Conservation (phyloP, 2,888 invertebrate species). For the Phyllotreta striolata region DNA sequence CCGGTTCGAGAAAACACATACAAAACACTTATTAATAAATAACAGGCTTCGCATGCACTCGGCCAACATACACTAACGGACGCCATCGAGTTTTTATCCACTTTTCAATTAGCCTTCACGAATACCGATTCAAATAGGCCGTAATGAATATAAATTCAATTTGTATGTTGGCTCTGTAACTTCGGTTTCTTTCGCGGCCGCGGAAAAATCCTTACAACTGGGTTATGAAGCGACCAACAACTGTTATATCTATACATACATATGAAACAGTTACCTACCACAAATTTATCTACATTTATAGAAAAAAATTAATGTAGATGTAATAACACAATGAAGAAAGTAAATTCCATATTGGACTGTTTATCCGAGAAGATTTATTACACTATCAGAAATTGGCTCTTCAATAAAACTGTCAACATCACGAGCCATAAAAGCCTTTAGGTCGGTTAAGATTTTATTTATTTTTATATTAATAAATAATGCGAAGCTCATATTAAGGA, state of each 20-base stretch:
- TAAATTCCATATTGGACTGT: no score
- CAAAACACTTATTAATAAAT: slow-evolving; percentile 45
- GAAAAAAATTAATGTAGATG: not conserved
- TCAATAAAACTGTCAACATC: slow-evolving; percentile 46
- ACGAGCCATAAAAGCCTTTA: slow-evolving; percentile 41
- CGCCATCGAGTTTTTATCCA: slow-evolving; percentile 48
- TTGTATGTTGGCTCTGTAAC: slow-evolving; percentile 21
- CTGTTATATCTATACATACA: not conserved
- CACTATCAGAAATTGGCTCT: not conserved
- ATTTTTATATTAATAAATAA: slow-evolving; percentile 49
- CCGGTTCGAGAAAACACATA: slow-evolving; percentile 44
- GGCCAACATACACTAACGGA: slow-evolving; percentile 41
- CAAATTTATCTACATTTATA: no score
- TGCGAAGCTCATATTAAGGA: slow-evolving; percentile 38
- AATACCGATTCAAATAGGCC: slow-evolving; percentile 46
- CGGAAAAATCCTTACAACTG: slow-evolving; percentile 4
- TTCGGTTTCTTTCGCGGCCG: not conserved
- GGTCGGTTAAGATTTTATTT: slow-evolving; percentile 31
- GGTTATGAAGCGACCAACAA: slow-evolving; percentile 1
- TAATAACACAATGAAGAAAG: no score
- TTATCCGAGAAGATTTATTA: no score
- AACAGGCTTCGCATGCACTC: slow-evolving; percentile 37
- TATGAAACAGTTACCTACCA: not conserved
- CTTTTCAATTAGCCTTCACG: slow-evolving; percentile 48
- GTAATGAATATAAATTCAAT: slow-evolving; percentile 49